Evolutionary conservation across 1,140 invertebrate species (phyloP).

Genomic region (Homarus americanus): DNA sequence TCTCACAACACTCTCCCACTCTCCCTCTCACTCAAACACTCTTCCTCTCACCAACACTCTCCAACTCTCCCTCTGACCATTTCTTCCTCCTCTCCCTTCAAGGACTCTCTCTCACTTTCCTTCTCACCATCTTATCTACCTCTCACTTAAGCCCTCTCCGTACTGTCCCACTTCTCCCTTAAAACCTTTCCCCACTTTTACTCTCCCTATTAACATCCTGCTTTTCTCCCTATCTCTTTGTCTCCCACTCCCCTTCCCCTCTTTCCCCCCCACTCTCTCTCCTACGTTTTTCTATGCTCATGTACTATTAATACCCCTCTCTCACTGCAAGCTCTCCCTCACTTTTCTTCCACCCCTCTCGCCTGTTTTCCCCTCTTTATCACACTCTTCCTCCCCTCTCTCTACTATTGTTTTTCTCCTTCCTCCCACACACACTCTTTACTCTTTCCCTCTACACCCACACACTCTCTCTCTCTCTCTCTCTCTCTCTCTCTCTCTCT

Average conservation of each 20-base stretch:
- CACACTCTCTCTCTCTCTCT: not conserved
- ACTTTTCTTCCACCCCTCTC: not conserved
- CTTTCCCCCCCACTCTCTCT: not conserved
- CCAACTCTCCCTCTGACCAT: not conserved
- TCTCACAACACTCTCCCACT: not conserved
- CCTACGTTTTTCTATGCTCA: no score
- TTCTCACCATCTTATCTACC: not conserved
- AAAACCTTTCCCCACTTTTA: not conserved
- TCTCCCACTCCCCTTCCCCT: not conserved
- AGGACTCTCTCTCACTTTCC: not conserved
- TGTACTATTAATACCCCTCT: no score
- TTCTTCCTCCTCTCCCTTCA: not conserved
- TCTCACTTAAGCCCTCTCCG: not conserved
- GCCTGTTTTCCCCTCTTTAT: not conserved
- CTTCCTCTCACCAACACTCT: not conserved
- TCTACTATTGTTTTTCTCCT: not conserved
- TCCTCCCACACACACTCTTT: not conserved
- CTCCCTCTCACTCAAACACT: not conserved
- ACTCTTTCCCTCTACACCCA: not conserved
- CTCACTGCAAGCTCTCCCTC: not conserved
- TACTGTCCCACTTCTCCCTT: not conserved
- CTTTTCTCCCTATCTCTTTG: not conserved
- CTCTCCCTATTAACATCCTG: not conserved
- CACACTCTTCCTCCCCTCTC: not conserved
- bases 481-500: slow-evolving; percentile 3